phyloP scores from a whole-genome alignment of 2,888 invertebrate genomes.

The Folsomia manolachei region DNA sequence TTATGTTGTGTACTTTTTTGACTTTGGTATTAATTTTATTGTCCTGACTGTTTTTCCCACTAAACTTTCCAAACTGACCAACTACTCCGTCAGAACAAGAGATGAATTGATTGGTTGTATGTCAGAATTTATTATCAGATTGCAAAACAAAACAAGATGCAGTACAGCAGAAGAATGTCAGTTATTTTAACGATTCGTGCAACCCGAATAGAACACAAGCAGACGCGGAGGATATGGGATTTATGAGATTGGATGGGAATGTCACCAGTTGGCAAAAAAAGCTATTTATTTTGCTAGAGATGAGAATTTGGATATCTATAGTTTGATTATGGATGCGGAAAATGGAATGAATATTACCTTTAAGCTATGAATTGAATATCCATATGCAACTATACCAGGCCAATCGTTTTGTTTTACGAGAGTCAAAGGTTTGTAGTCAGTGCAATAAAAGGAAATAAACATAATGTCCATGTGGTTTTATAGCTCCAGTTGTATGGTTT shows the following conservation, averaged over 20 bases:
- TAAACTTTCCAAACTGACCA: neutral
- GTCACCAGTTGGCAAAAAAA: too few relatives aligned
- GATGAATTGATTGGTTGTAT: neutral
- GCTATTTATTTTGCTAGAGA: neutral
- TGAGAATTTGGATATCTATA: neutral
- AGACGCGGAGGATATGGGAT: neutral
- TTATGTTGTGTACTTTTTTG: too few relatives aligned
- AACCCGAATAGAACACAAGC: too few relatives aligned
- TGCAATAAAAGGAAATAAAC: too few relatives aligned
- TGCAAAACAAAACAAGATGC: neutral
- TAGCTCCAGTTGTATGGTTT: constrained; percentile 96
- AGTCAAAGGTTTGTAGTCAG: neutral
- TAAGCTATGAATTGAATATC: neutral
- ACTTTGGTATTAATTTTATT: neutral
- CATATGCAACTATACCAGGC: neutral
- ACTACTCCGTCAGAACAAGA: neutral
- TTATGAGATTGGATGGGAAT: neutral
- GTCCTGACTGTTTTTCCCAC: neutral
- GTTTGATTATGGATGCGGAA: neutral
- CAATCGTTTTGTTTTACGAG: neutral
- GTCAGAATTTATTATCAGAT: neutral
- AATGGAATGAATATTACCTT: neutral
- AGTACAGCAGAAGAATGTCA: neutral
- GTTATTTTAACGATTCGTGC: neutral
- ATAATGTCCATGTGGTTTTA: constrained; percentile 52